Percentiles rank a stretch among this genome's conserved stretches.
Conservation (phyloP, 2,797 vertebrate species). For the Anguilla obscura region DNA sequence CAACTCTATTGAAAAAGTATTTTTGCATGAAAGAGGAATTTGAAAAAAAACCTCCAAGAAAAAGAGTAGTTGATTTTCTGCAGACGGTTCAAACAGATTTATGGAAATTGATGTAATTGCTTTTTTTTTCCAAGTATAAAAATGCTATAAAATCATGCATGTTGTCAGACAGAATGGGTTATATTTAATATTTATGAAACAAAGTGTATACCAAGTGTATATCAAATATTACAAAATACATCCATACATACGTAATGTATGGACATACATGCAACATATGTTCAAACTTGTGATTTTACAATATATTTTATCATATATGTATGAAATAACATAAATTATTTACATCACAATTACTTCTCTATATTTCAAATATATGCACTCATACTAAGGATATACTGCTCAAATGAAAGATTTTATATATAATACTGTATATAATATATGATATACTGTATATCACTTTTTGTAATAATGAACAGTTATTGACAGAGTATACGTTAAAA, state of each 20-base stretch:
- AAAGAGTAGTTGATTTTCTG: constrained; percentile 59
- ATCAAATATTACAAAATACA: not conserved
- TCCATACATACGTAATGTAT: not conserved
- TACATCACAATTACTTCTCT: not conserved
- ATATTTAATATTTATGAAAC: not conserved
- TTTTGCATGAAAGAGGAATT: constrained; percentile 59
- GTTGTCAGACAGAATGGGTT: not conserved
- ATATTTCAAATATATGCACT: not conserved
- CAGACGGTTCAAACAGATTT: constrained; percentile 63
- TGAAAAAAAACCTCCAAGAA: constrained; percentile 57
- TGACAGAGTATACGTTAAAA: not conserved
- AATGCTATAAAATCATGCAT: not conserved
- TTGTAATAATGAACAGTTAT: not conserved
- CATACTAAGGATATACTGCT: not conserved
- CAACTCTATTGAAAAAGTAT: constrained; percentile 68
- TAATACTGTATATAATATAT: not conserved
- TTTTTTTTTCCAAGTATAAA: constrained; percentile 39
- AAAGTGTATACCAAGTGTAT: not conserved
- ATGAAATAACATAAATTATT: not conserved
- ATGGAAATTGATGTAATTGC: constrained; percentile 47
- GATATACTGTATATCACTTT: not conserved
- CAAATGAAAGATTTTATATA: not conserved
- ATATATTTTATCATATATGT: not conserved
- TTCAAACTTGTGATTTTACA: not conserved
- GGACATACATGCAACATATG: not conserved